Base-by-base conservation (phyloP, 1,140 invertebrate genomes). In the Chelonus insularis region DNA sequence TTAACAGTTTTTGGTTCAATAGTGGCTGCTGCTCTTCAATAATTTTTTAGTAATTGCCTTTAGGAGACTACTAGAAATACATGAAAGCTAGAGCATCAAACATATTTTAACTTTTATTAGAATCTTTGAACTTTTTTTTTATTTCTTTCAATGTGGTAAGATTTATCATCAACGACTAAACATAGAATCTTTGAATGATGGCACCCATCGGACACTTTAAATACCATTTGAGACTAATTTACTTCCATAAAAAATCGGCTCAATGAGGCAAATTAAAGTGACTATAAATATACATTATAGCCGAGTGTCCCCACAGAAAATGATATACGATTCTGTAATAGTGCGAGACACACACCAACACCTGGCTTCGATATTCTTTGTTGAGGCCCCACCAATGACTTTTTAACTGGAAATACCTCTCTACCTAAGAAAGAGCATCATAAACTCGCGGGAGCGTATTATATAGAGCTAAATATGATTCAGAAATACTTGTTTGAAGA, bases 241-340 rank as follows among this genome's bases (percentile, higher is more conserved):
- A 72, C 66, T 55, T 63, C 60, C 65, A 67, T 72, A 70, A 71
- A 55, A 71, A 71, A 68, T 70, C 45, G 60, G 60, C 63, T 69
- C 69, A 72, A 68, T 65, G 62, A 66, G 66, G 65, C 68, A 69
- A 72, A 69, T 72, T 72, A 69, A 66, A 68, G 64, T 61, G 66
- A 69, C 65, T 64, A 66, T 68, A 65, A 68, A 69, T 68, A 69
- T 67, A 76, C 65, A 74, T 66, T 68, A 70, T 63, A 70, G 59
- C 68, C 57, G 63, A 56, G 68, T 64, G 67, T 68, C 65, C 61
- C 60, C 65, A 54, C 67, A 67, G 62, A 68, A 71, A 76, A 65
- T 77, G 73, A 77, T 76, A 75, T 77, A 77, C 65, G 67, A 72
- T 72, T 73, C 57, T 71, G 69, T 77, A 77, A 76, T 77, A 73